Percentiles rank a stretch among this genome's conserved stretches.
These are phyloP conservation scores for Pomacea maculata DNA, from an alignment of 1,140 invertebrate species.

Conservation along the genomic window DNA sequence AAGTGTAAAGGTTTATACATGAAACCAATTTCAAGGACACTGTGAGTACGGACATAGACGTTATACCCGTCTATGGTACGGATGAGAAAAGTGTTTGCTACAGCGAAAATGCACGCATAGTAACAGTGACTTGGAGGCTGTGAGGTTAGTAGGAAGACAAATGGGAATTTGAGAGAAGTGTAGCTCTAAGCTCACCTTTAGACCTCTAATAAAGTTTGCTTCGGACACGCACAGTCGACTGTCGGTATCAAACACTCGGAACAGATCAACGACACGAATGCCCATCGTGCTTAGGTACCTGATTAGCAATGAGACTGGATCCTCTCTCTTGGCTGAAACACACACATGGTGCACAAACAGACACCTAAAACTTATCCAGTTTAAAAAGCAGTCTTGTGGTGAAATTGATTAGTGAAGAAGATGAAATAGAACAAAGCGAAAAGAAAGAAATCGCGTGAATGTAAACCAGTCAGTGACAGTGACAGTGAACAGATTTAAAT, in stretches of 20 bases:
- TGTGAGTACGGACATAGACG: background rate
- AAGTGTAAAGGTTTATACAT: background rate
- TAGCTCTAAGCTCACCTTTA: slow-evolving; percentile 48
- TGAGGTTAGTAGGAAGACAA: background rate
- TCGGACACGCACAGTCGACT: slow-evolving; percentile 50
- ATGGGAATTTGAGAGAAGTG: background rate
- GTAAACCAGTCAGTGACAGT: too few species aligned
- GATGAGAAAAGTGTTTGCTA: too few species aligned
- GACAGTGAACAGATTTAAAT: too few species aligned
- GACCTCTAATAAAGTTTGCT: slow-evolving; percentile 58
- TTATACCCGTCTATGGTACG: too few species aligned
- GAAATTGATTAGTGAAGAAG: too few species aligned
- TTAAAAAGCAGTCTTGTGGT: too few species aligned
- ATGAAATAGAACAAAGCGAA: too few species aligned
- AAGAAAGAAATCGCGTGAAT: too few species aligned
- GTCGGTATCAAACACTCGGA: slow-evolving; percentile 58
- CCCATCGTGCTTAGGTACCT: slow-evolving; percentile 57
- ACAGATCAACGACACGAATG: slow-evolving; percentile 61
- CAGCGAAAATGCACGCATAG: too few species aligned
- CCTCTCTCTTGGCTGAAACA: slow-evolving; percentile 49
- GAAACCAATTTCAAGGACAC: background rate
- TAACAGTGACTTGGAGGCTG: too few species aligned
- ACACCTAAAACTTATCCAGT: too few species aligned
- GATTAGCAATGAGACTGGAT: slow-evolving; percentile 58
- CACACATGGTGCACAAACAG: too few species aligned